Evolutionary conservation across 2,113 vertebrate species (phyloP).

Genomic region (Lophochroa leadbeateri): DNA sequence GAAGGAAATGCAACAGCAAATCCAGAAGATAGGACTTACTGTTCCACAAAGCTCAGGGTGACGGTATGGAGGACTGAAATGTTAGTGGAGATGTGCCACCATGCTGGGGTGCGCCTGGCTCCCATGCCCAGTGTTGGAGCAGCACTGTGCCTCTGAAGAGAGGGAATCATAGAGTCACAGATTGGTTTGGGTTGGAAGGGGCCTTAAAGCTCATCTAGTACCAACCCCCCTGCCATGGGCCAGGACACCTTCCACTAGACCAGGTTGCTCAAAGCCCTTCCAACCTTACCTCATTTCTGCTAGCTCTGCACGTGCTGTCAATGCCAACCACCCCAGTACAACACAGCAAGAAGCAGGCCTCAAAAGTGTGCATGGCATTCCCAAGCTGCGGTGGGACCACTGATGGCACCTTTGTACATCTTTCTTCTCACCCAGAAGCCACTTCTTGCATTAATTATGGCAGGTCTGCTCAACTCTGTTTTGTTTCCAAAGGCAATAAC

Average conservation of each 20-base stretch:
- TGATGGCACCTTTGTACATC: not conserved
- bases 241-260: not conserved
- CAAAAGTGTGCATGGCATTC: accelerated
- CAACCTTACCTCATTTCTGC: not conserved
- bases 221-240: not conserved
- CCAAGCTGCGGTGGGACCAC: not conserved
- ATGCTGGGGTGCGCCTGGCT: not conserved
- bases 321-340: accelerated
- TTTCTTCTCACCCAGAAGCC: not conserved
- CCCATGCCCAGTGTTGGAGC: accelerated
- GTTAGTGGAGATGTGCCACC: not conserved
- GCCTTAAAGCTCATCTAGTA: not conserved
- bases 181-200: not conserved
- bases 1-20: not conserved
- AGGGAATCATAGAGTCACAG: not conserved
- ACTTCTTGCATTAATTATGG: accelerated
- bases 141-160: accelerated
- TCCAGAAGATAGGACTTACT: not conserved
- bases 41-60: not conserved
- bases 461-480: not conserved
- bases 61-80: not conserved
- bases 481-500: not conserved
- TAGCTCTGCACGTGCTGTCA: accelerated
- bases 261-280: not conserved
- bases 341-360: not conserved